phyloP scores from a whole-genome alignment of 2,888 invertebrate genomes.

The Ophonus ardosiacus region DNA sequence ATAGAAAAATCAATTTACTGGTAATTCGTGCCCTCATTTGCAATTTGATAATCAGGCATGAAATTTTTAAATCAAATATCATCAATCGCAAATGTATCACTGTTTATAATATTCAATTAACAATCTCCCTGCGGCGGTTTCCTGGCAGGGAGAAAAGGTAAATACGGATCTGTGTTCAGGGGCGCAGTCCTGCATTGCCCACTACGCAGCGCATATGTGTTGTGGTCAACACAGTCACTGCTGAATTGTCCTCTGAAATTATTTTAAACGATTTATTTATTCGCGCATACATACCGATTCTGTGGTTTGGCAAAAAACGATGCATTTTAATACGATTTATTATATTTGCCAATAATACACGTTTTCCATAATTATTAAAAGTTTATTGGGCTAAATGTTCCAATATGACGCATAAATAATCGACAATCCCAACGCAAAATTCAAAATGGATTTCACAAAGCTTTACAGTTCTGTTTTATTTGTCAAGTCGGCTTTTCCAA shows the following conservation, averaged over 20 bases:
- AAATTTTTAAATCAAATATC: not conserved
- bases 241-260: slow-evolving; percentile 57
- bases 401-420: slow-evolving; percentile 23
- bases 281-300: slow-evolving; percentile 35
- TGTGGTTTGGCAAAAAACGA: slow-evolving; percentile 39
- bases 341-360: slow-evolving; percentile 25
- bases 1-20: not conserved
- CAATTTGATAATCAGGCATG: not conserved
- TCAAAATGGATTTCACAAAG: not conserved
- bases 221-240: slow-evolving; percentile 36
- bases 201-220: slow-evolving; percentile 28
- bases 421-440: not conserved
- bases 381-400: slow-evolving; percentile 31
- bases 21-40: not conserved
- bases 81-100: not conserved
- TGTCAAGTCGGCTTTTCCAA: not conserved
- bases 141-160: not conserved
- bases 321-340: slow-evolving; percentile 43
- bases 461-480: not conserved
- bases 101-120: not conserved
- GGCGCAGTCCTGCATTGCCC: slow-evolving; percentile 3
- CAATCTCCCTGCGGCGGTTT: not conserved
- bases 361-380: slow-evolving; percentile 20
- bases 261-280: slow-evolving; percentile 55
- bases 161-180: slow-evolving; percentile 15